A percentile compares a stretch with the other conserved stretches of the same genome.
phyloP scores from a whole-genome alignment of 2,797 vertebrate genomes.

The Oryzias dopingdopingensis region DNA sequence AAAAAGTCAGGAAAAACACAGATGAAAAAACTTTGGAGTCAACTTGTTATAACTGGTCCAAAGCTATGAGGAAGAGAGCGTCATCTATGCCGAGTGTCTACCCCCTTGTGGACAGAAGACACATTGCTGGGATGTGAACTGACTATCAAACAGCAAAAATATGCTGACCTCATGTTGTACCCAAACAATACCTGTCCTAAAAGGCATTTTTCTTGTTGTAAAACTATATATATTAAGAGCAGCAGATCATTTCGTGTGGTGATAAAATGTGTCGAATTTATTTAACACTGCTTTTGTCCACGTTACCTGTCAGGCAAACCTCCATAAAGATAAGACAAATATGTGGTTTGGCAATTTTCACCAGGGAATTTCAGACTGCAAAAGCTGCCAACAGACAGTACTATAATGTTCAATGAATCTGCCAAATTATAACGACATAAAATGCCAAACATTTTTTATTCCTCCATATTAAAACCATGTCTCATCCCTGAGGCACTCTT shows the following conservation, averaged over 20 bases:
- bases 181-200: background rate
- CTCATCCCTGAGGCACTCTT: background rate
- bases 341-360: slow-evolving; percentile 45
- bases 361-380: slow-evolving; percentile 29
- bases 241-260: background rate
- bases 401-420: slow-evolving; percentile 45
- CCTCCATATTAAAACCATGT: slow-evolving; percentile 7
- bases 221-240: slow-evolving; percentile 5
- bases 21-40: slow-evolving; percentile 21
- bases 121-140: slow-evolving; percentile 31
- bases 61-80: slow-evolving; percentile 9
- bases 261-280: slow-evolving; percentile 16
- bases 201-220: background rate
- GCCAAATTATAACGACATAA: slow-evolving; percentile 28
- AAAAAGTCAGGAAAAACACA: slow-evolving; percentile 27
- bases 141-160: background rate
- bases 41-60: slow-evolving; percentile 33
- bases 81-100: slow-evolving; percentile 69
- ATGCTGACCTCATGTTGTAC: no score
- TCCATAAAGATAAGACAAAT: slow-evolving; percentile 48
- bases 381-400: slow-evolving; percentile 27
- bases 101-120: slow-evolving; percentile 75
- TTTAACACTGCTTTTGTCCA: slow-evolving; percentile 9
- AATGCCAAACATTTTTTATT: slow-evolving; percentile 20
- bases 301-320: slow-evolving; percentile 56